Conservation (phyloP, 1,140 invertebrate species). For the Anastatus disparis region DNA sequence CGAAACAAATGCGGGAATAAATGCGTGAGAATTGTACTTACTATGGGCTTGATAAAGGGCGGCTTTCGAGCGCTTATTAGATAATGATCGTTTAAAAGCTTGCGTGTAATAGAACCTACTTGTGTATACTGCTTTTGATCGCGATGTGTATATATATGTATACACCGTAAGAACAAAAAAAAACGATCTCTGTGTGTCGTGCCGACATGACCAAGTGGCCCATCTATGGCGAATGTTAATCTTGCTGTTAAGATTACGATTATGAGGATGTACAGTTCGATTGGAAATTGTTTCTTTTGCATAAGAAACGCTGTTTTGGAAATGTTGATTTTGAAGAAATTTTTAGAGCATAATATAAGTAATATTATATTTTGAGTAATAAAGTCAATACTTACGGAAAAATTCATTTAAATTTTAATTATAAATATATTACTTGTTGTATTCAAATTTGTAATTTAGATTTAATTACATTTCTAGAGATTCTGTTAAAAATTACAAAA, state of each 20-base stretch:
- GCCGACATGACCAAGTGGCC: not conserved
- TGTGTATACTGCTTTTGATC: not conserved
- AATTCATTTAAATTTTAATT: too few relatives aligned
- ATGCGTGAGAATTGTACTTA: constrained; percentile 15
- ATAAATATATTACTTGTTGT: too few relatives aligned
- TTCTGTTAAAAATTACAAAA: too few relatives aligned
- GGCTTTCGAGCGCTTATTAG: constrained; percentile 23
- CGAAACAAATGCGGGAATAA: constrained; percentile 2
- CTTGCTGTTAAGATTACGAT: not conserved
- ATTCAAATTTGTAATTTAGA: too few relatives aligned
- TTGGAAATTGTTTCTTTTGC: not conserved
- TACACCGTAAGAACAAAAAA: not conserved
- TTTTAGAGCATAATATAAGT: too few relatives aligned
- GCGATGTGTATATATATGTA: not conserved
- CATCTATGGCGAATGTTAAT: too few relatives aligned
- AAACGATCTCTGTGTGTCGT: not conserved
- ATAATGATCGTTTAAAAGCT: constrained; percentile 36
- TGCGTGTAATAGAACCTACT: not conserved
- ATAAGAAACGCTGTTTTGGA: too few relatives aligned
- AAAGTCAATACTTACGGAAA: too few relatives aligned
- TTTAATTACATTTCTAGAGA: too few relatives aligned
- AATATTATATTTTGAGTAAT: too few relatives aligned
- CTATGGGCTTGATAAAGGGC: constrained; percentile 9
- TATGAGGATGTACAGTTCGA: constrained; percentile 4
- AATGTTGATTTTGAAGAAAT: too few relatives aligned